Evolutionary conservation across 2,113 vertebrate species (phyloP).

Genomic region (Ascaphus truei): DNA sequence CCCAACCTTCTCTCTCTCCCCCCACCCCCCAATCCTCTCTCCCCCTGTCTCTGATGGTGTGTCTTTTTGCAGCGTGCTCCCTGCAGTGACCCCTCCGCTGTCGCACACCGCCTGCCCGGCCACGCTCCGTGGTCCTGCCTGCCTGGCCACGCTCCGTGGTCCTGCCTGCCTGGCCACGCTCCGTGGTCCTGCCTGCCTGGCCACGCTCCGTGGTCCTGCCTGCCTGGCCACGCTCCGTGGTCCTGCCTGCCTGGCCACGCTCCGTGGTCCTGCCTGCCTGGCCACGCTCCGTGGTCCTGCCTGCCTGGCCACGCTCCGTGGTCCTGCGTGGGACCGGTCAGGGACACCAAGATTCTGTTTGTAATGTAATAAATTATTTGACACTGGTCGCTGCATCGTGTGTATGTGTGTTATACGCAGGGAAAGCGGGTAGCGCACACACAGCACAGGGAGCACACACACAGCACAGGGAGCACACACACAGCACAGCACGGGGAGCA

Average conservation of each 20-base stretch:
- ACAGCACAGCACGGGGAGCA: too few species aligned
- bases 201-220: not conserved
- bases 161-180: not conserved
- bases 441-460: too few species aligned
- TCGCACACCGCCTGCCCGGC: not conserved
- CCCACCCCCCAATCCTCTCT: not conserved
- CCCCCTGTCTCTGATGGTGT: not conserved
- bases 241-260: not conserved
- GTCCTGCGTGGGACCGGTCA: not conserved
- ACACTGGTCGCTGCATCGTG: not conserved
- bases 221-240: not conserved
- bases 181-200: not conserved
- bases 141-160: not conserved
- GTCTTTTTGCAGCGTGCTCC: conserved; percentile 14
- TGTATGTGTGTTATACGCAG: too few species aligned
- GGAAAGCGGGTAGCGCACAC: too few species aligned
- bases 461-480: too few species aligned
- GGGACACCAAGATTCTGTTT: too few species aligned
- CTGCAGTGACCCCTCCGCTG: not conserved
- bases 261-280: not conserved
- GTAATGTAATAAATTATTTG: conserved; percentile 31
- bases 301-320: not conserved
- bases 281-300: not conserved
- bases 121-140: not conserved
- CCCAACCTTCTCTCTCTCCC: not conserved